phyloP scores from a whole-genome alignment of 2,888 invertebrate genomes.

The Argyresthia goedartella region DNA sequence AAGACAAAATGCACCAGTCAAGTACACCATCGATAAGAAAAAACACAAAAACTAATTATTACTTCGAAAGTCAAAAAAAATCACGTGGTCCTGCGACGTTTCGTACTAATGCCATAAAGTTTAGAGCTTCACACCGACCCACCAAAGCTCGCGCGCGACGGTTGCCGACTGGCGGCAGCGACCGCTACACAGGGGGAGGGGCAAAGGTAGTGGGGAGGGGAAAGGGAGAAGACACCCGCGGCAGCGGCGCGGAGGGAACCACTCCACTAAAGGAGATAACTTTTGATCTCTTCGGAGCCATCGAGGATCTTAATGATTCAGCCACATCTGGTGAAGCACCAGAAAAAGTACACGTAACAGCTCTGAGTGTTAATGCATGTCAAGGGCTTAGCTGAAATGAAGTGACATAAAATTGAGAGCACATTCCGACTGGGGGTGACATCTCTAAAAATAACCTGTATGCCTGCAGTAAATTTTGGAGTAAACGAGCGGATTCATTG shows the following conservation, averaged over 20 bases:
- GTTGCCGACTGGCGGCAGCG: conserved; percentile 1
- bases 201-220: conserved; percentile 31
- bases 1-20: too few relatives aligned
- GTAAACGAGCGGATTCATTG: conserved; percentile 32
- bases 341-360: conserved; percentile 53
- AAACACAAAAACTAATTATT: too few relatives aligned
- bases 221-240: conserved; percentile 20
- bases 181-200: conserved; percentile 23
- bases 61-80: background rate
- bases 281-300: conserved; percentile 67
- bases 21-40: too few relatives aligned
- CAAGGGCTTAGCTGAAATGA: conserved; percentile 56
- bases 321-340: conserved; percentile 56
- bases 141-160: background rate
- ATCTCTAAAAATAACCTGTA: conserved; percentile 48
- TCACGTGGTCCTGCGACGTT: background rate
- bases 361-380: conserved; percentile 67
- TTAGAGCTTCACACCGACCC: background rate
- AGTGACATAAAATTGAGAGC: conserved; percentile 51
- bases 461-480: conserved; percentile 19
- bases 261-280: conserved; percentile 60
- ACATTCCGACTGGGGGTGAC: conserved; percentile 51
- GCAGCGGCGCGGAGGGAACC: conserved; percentile 39
- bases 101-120: too few relatives aligned
- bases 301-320: conserved; percentile 67